Percentiles rank a stretch among this genome's conserved stretches.
These are phyloP conservation scores for Megaustenia siamemsis DNA, from an alignment of 2,888 invertebrate species.

Conservation along the genomic window DNA sequence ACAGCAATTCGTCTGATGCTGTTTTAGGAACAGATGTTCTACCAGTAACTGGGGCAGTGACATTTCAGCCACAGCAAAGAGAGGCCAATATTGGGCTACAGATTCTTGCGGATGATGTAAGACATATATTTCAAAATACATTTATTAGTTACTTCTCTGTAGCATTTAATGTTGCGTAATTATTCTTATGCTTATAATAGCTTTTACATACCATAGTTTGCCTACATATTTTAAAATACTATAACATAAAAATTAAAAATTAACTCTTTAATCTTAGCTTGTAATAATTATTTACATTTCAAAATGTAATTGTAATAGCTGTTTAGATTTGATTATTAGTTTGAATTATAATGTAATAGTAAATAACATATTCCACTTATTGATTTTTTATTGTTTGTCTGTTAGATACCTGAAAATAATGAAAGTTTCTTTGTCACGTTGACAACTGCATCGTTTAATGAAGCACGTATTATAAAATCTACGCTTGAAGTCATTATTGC, in stretches of 20 bases:
- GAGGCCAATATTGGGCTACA: conserved; percentile 65
- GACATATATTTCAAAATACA: too few relatives aligned
- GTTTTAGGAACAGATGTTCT: conserved; percentile 64
- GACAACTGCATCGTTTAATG: conserved; percentile 62
- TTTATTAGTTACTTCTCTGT: too few relatives aligned
- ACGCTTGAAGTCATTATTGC: conserved; percentile 66
- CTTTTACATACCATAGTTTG: too few relatives aligned
- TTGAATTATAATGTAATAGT: too few relatives aligned
- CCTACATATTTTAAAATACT: too few relatives aligned
- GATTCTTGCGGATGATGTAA: conserved; percentile 71
- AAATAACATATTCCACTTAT: background rate
- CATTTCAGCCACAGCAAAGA: conserved; percentile 65
- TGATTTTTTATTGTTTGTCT: conserved; percentile 7
- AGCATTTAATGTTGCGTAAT: too few relatives aligned
- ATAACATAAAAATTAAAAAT: too few relatives aligned
- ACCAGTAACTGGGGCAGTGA: conserved; percentile 65
- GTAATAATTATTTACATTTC: too few relatives aligned
- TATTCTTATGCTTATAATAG: too few relatives aligned
- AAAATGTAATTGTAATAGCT: too few relatives aligned
- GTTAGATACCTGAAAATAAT: conserved; percentile 75
- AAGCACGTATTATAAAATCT: conserved; percentile 63
- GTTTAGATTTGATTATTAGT: background rate
- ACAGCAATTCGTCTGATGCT: conserved; percentile 59
- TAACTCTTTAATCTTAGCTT: too few relatives aligned
- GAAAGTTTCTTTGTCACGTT: conserved; percentile 71